Conservation (phyloP, 2,888 invertebrate genomes). For the Macrosiphum euphorbiae region DNA sequence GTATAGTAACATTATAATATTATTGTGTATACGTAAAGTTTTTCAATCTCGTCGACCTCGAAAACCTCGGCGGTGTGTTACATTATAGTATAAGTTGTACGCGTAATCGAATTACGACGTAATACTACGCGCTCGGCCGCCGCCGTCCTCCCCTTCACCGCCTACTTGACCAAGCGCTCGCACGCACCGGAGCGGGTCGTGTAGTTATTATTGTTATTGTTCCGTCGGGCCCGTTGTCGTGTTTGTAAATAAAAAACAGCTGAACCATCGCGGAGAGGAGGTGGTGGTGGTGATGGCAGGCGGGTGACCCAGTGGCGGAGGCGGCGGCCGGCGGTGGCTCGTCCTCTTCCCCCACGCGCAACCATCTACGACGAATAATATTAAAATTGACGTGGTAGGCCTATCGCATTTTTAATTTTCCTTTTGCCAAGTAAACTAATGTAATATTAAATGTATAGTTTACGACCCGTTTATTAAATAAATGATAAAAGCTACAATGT, state of each 20-base stretch:
- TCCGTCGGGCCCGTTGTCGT: constrained; percentile 26
- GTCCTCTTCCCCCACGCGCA: not conserved
- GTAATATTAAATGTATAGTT: not conserved
- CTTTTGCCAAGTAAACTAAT: not conserved
- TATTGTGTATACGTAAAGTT: not conserved
- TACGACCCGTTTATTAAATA: not conserved
- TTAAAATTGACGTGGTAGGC: not conserved
- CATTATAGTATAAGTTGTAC: not conserved
- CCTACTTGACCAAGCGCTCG: not conserved
- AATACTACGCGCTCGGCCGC: constrained; percentile 35
- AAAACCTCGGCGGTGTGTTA: not conserved
- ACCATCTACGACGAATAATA: not conserved
- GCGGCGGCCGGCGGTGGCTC: constrained; percentile 11
- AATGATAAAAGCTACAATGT: not conserved
- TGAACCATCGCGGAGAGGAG: not conserved
- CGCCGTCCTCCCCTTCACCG: not conserved
- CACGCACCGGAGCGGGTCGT: not conserved
- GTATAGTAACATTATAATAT: not conserved
- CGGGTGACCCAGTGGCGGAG: constrained; percentile 53
- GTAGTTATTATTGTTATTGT: constrained; percentile 43
- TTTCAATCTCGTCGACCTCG: constrained; percentile 41
- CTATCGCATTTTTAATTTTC: not conserved
- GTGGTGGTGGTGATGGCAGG: not conserved
- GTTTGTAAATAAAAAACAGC: constrained; percentile 65
- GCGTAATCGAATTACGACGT: constrained; percentile 57